Evolutionary conservation across 2,888 invertebrate genomes (phyloP).

Genomic region (Leucophenga maculata): DNA sequence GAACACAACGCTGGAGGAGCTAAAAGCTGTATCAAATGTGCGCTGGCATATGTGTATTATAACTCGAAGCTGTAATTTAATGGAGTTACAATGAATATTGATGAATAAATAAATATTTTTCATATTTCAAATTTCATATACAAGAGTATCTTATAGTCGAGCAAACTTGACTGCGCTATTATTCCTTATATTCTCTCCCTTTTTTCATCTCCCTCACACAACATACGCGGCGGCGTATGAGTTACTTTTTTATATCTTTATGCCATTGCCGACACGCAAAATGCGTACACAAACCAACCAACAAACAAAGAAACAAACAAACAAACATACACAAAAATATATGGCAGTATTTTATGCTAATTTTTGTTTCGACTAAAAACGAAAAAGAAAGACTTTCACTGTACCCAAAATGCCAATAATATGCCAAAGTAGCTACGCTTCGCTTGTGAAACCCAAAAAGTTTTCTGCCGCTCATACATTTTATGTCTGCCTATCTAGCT

Average conservation of each 20-base stretch:
- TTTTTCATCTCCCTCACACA: not conserved
- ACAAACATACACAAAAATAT: not conserved
- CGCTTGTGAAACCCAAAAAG: not conserved
- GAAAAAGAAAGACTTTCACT: conserved; percentile 13
- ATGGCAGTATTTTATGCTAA: conserved; percentile 8
- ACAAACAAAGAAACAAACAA: not conserved
- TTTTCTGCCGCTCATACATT: no score
- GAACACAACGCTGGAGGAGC: no score
- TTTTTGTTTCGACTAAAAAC: not conserved
- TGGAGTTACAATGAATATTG: no score
- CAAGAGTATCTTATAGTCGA: no score
- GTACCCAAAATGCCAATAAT: conserved; percentile 15
- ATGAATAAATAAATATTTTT: no score
- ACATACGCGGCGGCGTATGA: not conserved
- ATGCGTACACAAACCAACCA: not conserved
- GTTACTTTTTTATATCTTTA: not conserved
- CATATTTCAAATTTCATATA: no score
- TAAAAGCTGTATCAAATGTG: no score
- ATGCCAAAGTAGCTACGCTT: not conserved
- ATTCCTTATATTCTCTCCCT: not conserved
- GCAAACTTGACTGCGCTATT: no score
- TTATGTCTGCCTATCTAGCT: not conserved
- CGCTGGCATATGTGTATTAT: no score
- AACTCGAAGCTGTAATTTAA: no score
- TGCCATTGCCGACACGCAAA: conserved; percentile 1